These are phyloP conservation scores for Oedothorax gibbosus DNA, from an alignment of 1,140 invertebrate species.

Conservation along the genomic window DNA sequence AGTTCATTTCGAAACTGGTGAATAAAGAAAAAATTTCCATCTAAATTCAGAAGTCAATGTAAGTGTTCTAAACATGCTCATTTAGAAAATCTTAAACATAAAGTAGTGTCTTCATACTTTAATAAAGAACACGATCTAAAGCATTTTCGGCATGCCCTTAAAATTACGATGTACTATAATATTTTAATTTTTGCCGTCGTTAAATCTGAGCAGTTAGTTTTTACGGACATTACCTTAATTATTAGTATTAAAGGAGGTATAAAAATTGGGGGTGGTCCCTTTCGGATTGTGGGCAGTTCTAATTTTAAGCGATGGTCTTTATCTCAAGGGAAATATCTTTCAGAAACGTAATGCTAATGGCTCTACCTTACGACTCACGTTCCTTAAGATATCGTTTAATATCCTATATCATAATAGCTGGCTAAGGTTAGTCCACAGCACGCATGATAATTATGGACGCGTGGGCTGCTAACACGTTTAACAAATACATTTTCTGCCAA, in stretches of 20 bases:
- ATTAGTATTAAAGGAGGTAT: conserved; percentile 38
- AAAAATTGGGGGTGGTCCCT: conserved; percentile 42
- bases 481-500: conserved; percentile 54
- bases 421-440: conserved; percentile 50
- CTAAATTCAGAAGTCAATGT: too few species aligned
- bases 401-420: conserved; percentile 58
- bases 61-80: too few species aligned
- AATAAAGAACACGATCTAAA: too few species aligned
- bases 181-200: conserved; percentile 35
- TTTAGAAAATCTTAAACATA: too few species aligned
- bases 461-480: conserved; percentile 54
- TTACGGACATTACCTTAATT: conserved; percentile 7
- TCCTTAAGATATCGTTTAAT: conserved; percentile 51
- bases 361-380: conserved; percentile 51
- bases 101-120: too few species aligned
- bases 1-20: too few species aligned
- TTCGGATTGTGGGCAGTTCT: conserved; percentile 12
- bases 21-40: too few species aligned
- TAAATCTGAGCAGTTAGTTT: background rate
- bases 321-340: conserved; percentile 55
- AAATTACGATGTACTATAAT: background rate
- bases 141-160: too few species aligned
- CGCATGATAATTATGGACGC: conserved; percentile 58
- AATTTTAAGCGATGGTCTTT: conserved; percentile 56
- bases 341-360: conserved; percentile 58